These are phyloP conservation scores for Ecliptopera silaceata DNA, from an alignment of 2,888 invertebrate genomes.

Conservation along the genomic window DNA sequence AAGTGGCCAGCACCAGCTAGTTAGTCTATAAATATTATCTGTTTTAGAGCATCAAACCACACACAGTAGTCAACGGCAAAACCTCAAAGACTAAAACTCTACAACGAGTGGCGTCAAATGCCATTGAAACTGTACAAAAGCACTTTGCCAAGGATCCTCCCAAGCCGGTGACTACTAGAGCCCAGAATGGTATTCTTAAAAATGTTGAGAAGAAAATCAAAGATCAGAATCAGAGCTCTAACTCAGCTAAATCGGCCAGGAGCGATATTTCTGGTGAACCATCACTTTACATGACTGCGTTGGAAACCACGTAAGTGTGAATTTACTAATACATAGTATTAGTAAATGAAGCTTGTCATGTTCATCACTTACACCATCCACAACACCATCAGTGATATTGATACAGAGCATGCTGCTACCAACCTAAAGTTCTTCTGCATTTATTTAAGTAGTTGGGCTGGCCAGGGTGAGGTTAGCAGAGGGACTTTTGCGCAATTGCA, in stretches of 20 bases:
- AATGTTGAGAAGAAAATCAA: constrained; percentile 60
- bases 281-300: constrained; percentile 89
- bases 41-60: constrained; percentile 72
- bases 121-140: constrained; percentile 69
- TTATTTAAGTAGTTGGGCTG: too few species aligned
- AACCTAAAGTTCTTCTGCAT: too few species aligned
- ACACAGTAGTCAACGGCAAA: constrained; percentile 60
- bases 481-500: too few species aligned
- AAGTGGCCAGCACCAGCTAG: too few species aligned
- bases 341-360: too few species aligned
- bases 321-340: too few species aligned
- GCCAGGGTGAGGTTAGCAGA: too few species aligned
- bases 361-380: too few species aligned
- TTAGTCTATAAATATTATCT: neutral
- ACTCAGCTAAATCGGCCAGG: constrained; percentile 70
- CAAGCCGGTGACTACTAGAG: constrained; percentile 59
- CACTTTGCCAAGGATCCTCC: constrained; percentile 69
- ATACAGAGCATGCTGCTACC: too few species aligned
- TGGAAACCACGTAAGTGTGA: constrained; percentile 87
- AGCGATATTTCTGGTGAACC: constrained; percentile 90
- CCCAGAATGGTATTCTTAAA: constrained; percentile 74
- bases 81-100: constrained; percentile 75
- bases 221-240: constrained; percentile 67
- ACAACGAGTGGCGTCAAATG: constrained; percentile 66
- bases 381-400: too few species aligned